A percentile compares a stretch with the other conserved stretches of the same genome.
Conservation (phyloP, 1,140 invertebrate species). For the Musca domestica region DNA sequence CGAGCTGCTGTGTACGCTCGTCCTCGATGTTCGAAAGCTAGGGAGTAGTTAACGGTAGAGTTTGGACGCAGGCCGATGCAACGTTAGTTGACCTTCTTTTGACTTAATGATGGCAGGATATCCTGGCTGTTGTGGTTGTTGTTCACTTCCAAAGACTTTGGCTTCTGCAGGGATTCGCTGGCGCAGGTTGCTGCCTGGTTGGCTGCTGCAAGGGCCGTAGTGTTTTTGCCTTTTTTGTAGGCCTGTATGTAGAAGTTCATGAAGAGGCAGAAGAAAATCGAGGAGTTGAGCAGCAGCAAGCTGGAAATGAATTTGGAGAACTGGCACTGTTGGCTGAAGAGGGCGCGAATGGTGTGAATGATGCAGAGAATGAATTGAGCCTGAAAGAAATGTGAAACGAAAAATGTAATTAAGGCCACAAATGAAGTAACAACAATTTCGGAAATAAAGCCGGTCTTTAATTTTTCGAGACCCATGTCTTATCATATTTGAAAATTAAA, state of each 20-base stretch:
- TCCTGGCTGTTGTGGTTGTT: constrained; percentile 25
- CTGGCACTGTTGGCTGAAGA: constrained; percentile 68
- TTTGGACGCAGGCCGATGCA: too few relatives aligned
- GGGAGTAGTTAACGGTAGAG: too few relatives aligned
- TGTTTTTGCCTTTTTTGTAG: constrained; percentile 60
- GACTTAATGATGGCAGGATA: background rate
- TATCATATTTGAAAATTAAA: too few relatives aligned
- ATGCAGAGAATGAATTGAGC: constrained; percentile 77
- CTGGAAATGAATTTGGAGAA: constrained; percentile 75
- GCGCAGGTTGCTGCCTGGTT: constrained; percentile 14
- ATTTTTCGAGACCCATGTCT: too few relatives aligned
- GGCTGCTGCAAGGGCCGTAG: constrained; percentile 38
- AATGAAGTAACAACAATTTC: too few relatives aligned
- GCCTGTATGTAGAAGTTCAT: constrained; percentile 87
- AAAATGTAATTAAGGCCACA: constrained; percentile 27
- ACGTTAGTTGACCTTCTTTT: constrained; percentile 4
- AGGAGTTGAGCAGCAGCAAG: constrained; percentile 78
- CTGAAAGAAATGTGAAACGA: constrained; percentile 56
- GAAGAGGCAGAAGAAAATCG: constrained; percentile 89
- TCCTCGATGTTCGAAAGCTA: too few relatives aligned
- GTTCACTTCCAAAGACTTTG: constrained; percentile 10
- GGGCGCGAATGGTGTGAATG: constrained; percentile 70
- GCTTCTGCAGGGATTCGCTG: constrained; percentile 26
- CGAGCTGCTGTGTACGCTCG: too few relatives aligned
- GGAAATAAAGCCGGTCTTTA: too few relatives aligned